Evolutionary conservation across 2,888 invertebrate species (phyloP).

Genomic region (Erpobdella octoculata): DNA sequence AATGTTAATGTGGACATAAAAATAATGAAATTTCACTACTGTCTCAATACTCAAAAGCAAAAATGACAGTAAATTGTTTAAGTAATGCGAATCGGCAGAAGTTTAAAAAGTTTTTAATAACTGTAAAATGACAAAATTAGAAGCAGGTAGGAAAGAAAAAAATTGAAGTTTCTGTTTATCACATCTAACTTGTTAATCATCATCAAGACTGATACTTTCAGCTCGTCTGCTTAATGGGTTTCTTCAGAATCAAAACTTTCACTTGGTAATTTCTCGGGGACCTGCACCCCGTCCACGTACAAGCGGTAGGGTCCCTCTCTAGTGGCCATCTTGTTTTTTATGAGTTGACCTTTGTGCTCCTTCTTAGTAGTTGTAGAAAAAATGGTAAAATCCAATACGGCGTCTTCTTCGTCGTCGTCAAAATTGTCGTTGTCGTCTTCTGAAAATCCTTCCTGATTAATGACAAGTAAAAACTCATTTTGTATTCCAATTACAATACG

Average conservation of each 20-base stretch:
- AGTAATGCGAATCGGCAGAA: too few species aligned
- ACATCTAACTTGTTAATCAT: not conserved
- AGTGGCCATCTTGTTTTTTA: not conserved
- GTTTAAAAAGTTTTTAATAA: too few species aligned
- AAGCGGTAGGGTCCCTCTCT: not conserved
- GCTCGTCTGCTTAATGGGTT: not conserved
- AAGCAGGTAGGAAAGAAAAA: too few species aligned
- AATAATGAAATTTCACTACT: too few species aligned
- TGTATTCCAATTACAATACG: not conserved
- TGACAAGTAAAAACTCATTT: not conserved
- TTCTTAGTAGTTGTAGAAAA: not conserved
- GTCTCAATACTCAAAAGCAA: too few species aligned
- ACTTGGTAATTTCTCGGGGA: not conserved
- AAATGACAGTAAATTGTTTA: too few species aligned
- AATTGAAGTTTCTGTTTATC: too few species aligned
- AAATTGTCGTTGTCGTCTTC: slow-evolving; percentile 3
- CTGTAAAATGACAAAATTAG: too few species aligned
- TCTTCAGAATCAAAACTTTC: not conserved
- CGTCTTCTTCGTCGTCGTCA: slow-evolving; percentile 12
- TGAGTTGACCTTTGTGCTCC: slow-evolving; percentile 12
- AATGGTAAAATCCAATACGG: not conserved
- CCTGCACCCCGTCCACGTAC: not conserved
- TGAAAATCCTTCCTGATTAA: not conserved
- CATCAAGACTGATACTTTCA: not conserved
- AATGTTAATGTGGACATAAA: too few species aligned